phyloP scores from a whole-genome alignment of 2,113 vertebrate species.

The Falcunculus frontatus region DNA sequence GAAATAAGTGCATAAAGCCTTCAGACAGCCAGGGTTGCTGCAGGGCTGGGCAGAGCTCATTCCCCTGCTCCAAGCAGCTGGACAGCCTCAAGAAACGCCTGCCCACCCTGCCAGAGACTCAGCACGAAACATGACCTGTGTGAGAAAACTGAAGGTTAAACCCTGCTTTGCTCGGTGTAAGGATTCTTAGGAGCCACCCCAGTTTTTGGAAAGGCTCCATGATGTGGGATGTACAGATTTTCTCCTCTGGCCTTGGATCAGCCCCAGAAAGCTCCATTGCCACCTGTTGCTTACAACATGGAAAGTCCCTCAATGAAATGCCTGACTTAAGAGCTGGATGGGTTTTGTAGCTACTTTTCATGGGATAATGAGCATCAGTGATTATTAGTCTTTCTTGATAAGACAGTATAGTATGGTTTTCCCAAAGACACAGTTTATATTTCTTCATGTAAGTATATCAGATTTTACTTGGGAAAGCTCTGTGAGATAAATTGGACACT shows the following conservation, averaged over 20 bases:
- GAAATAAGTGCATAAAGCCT: neutral
- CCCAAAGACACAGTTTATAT: neutral
- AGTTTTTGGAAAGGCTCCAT: neutral
- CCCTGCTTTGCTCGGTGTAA: neutral
- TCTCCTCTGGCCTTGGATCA: neutral
- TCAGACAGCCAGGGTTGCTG: neutral
- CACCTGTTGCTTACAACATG: constrained; percentile 56
- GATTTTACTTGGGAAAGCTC: neutral
- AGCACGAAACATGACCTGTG: neutral
- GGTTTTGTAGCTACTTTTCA: neutral
- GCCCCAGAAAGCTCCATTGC: neutral
- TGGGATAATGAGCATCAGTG: neutral
- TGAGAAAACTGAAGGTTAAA: constrained; percentile 8
- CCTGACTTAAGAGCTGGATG: neutral
- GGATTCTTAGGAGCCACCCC: neutral
- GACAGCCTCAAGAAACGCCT: neutral
- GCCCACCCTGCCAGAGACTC: neutral
- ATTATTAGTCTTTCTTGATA: neutral
- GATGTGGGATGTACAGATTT: neutral
- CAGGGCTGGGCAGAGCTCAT: neutral
- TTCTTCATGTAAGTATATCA: neutral
- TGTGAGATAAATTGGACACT: neutral
- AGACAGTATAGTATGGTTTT: neutral
- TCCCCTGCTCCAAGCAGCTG: neutral
- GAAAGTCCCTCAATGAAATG: constrained; percentile 45